Evolutionary conservation across 1,140 invertebrate species (phyloP).

Genomic region (Pseudomyrmex dendroicus): DNA sequence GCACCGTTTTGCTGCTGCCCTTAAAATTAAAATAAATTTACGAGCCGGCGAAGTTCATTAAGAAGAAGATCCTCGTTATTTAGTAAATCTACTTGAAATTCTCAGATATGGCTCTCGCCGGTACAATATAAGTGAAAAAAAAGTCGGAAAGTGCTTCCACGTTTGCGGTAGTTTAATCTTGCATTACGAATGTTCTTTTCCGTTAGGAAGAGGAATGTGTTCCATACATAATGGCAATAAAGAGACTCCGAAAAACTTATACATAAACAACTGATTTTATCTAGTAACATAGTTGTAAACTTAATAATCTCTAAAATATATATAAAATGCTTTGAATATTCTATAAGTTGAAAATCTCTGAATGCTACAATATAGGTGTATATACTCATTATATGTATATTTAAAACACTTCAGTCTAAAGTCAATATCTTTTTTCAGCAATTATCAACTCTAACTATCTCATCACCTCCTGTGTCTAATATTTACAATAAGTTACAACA

Average conservation of each 20-base stretch:
- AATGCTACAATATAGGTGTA: too few species aligned
- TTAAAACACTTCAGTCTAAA: neutral
- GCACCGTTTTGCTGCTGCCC: constrained; percentile 19
- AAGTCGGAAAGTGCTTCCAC: constrained; percentile 10
- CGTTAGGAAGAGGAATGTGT: constrained; percentile 29
- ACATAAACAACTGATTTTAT: neutral
- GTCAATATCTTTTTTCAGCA: neutral
- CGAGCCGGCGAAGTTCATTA: constrained; percentile 61
- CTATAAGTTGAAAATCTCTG: too few species aligned
- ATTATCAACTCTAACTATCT: neutral
- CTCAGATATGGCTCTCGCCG: constrained; percentile 56
- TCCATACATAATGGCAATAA: too few species aligned
- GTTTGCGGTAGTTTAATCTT: constrained; percentile 57
- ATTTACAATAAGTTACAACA: constrained; percentile 16
- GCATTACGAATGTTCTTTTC: constrained; percentile 60
- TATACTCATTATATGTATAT: too few species aligned
- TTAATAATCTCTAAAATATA: neutral
- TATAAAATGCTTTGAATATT: neutral
- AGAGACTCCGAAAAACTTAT: neutral
- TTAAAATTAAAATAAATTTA: constrained; percentile 75
- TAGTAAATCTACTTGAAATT: constrained; percentile 73
- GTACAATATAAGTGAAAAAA: constrained; percentile 28
- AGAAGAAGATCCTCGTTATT: constrained; percentile 60
- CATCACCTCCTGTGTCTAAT: neutral
- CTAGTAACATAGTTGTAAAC: neutral